phyloP scores from a whole-genome alignment of 2,113 vertebrate genomes.

The Ceyx cyanopectus region DNA sequence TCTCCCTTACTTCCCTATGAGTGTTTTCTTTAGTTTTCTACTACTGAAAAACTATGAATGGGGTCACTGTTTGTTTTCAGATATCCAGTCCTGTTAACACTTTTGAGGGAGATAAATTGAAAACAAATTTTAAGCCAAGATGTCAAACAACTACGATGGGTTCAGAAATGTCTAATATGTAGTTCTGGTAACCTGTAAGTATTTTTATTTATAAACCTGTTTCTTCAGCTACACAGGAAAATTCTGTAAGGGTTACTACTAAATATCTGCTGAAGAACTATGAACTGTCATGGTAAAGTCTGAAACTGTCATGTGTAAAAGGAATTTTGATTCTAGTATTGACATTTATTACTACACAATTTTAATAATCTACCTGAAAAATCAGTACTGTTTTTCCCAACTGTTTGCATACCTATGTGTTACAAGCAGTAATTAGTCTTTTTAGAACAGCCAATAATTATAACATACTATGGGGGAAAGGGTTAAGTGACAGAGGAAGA shows the following conservation, averaged over 20 bases:
- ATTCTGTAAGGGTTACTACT: not conserved
- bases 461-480: not conserved
- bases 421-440: slow-evolving; percentile 6
- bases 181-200: not conserved
- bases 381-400: not conserved
- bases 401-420: not conserved
- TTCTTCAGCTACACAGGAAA: not conserved
- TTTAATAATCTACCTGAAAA: not conserved
- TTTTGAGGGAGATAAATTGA: not conserved
- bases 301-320: not conserved
- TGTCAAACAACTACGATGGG: not conserved
- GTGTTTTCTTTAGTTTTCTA: not conserved
- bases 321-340: not conserved
- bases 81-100: not conserved
- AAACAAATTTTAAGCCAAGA: not conserved
- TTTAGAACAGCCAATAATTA: slow-evolving; percentile 15
- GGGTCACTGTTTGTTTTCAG: not conserved
- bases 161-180: not conserved
- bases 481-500: not conserved
- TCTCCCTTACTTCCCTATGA: not conserved
- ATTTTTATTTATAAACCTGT: not conserved
- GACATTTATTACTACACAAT: not conserved
- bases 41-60: not conserved
- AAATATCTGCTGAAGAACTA: not conserved
- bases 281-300: not conserved